Evolutionary conservation across 2,888 invertebrate species (phyloP), one percentile per base, ranked within the genome.

Genomic region (Dryobotodes eremita): DNA sequence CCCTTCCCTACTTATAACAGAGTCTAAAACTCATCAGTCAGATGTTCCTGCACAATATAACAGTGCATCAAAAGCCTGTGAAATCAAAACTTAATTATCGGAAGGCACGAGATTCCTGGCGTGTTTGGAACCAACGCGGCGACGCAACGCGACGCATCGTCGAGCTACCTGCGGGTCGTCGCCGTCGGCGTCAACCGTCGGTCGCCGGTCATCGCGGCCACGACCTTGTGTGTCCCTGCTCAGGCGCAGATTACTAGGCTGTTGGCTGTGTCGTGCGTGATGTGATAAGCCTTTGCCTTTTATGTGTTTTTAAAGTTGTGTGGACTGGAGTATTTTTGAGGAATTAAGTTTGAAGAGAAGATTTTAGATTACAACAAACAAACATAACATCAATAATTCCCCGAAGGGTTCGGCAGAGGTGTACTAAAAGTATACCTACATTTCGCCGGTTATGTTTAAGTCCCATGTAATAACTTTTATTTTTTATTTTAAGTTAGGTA

Each of bases 161-260:
- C n/a, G n/a, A 66, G 65, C 48, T 75, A 62, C 68, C 42, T 77
- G 55, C 59, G 48, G 77, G 77, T 65, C 77, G 65, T 50, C 55
- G 82, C 13, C 77, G 62, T 61, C 75, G 75, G 53, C 77, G 75
- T 61, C 75, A 75, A 17, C 59, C 77, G 77, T 46, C 71, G 77
- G 23, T 48, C 69, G 36, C 10, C 77, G 77, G 20, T 82, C 80
- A 72, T 23, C 23, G 66, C 75, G 75, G 84, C 85, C 82, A 75
- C 83, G 89, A 89, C 90, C 90, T 90, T 90, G 89, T 70, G n/a
- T 75, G 88, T 84, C 85, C 85, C 90, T 85, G 81, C 82, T 48
- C 72, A 62, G 17, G 69, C 77, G 78, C 80, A 82, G 79, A 86
- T 88, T 81, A 82, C 84, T 83, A 20, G 71, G 66, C 66, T 68